Conservation (phyloP, 2,113 vertebrate species). For the Upupa epops region DNA sequence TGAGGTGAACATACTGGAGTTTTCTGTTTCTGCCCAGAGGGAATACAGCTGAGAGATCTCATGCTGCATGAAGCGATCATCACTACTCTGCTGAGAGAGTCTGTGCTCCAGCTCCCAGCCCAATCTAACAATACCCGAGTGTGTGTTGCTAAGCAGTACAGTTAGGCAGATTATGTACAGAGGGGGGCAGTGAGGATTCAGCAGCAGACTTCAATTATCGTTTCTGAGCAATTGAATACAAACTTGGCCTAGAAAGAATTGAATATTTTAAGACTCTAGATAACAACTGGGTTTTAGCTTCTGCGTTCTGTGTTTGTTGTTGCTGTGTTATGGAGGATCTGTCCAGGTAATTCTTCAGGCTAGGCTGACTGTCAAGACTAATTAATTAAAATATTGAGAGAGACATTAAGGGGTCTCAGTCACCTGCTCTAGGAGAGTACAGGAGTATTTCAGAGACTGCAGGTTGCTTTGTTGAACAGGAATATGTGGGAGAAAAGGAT, state of each 20-base stretch:
- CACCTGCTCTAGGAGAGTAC: rapidly evolving
- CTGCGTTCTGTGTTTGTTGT: rapidly evolving
- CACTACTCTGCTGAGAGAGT: neutral
- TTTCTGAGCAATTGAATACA: constrained; percentile 1
- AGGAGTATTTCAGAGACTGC: neutral
- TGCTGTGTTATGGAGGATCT: neutral
- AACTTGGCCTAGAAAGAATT: neutral
- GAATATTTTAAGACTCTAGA: neutral
- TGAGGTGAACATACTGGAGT: neutral
- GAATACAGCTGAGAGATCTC: neutral
- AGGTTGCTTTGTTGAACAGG: neutral
- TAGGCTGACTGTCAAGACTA: neutral
- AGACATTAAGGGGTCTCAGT: neutral
- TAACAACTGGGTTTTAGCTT: neutral
- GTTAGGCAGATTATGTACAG: constrained; percentile 22
- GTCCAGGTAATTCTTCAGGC: neutral
- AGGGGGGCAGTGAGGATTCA: constrained; percentile 64
- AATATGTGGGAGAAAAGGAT: too few species aligned
- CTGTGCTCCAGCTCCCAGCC: neutral
- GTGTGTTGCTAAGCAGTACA: neutral
- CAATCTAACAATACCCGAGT: neutral
- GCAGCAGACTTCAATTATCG: constrained; percentile 25
- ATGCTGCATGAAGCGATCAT: neutral
- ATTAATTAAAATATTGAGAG: neutral
- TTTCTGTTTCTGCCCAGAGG: neutral